Evolutionary conservation across 2,797 vertebrate genomes (phyloP).

Genomic region (Chrysocyon brachyurus): DNA sequence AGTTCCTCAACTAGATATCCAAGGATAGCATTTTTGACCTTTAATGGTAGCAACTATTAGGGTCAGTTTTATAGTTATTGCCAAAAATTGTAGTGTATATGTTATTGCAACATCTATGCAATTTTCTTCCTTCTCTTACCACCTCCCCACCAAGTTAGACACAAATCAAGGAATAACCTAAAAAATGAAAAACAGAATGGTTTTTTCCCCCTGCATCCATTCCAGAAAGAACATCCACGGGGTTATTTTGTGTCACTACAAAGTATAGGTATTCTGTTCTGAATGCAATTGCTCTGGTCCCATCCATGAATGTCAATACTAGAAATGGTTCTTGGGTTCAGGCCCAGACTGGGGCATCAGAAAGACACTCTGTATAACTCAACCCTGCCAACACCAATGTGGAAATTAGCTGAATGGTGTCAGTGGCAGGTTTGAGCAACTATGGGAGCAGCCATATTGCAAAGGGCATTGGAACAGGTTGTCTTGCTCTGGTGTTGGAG

Average conservation of each 20-base stretch:
- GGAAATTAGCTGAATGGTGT: neutral
- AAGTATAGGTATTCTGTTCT: neutral
- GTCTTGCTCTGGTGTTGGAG: neutral
- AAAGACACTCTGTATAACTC: neutral
- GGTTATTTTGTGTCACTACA: slow-evolving; percentile 45
- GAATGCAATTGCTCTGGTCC: slow-evolving; percentile 11
- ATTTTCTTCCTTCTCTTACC: neutral
- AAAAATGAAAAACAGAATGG: neutral
- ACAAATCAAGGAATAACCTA: slow-evolving; percentile 33
- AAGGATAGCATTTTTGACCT: neutral
- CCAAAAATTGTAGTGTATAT: neutral
- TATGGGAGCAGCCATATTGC: neutral
- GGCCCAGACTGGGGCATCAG: neutral
- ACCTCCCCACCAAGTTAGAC: neutral
- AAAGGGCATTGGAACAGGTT: neutral
- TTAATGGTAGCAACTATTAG: neutral
- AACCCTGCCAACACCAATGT: neutral
- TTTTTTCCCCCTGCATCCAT: neutral
- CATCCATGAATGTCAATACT: slow-evolving; percentile 27
- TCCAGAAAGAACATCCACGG: slow-evolving; percentile 13
- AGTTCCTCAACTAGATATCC: neutral
- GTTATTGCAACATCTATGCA: slow-evolving; percentile 13
- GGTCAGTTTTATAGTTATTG: neutral
- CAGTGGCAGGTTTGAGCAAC: neutral
- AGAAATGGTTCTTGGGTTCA: neutral